A percentile compares a stretch with the other conserved stretches of the same genome.
Evolutionary conservation across 2,797 vertebrate genomes (phyloP).

Genomic region (Spinus pinus): DNA sequence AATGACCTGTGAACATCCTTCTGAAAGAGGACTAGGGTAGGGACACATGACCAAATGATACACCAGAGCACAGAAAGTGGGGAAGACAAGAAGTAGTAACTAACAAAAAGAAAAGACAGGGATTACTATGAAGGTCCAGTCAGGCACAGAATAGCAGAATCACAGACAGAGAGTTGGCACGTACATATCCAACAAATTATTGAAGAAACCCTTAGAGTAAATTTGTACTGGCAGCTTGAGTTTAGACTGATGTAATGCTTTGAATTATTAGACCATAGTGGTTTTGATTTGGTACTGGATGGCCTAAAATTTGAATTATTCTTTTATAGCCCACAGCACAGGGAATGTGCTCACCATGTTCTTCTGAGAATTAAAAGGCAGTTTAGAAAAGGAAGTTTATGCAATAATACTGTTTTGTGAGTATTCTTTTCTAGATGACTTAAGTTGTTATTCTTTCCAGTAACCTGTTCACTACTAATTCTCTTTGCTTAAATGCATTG

Average conservation of each 20-base stretch:
- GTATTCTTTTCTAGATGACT: neutral
- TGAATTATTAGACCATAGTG: neutral
- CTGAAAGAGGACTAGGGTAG: neutral
- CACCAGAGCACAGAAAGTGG: neutral
- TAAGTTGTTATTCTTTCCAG: neutral
- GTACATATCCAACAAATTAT: neutral
- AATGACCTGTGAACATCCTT: neutral
- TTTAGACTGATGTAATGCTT: neutral
- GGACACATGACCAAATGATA: neutral
- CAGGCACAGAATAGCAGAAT: neutral
- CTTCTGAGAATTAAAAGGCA: neutral
- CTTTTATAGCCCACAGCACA: neutral
- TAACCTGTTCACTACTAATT: neutral
- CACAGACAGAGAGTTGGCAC: neutral
- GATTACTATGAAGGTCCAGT: neutral
- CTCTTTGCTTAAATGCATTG: neutral
- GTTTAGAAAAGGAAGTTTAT: neutral
- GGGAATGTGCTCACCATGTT: neutral
- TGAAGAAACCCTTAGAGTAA: neutral
- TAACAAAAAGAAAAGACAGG: neutral
- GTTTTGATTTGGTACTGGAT: neutral
- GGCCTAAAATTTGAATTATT: neutral
- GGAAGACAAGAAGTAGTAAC: neutral
- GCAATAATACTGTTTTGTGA: neutral
- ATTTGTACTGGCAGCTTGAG: neutral